phyloP scores from a whole-genome alignment of 2,797 vertebrate genomes.

The Echiichthys vipera region DNA sequence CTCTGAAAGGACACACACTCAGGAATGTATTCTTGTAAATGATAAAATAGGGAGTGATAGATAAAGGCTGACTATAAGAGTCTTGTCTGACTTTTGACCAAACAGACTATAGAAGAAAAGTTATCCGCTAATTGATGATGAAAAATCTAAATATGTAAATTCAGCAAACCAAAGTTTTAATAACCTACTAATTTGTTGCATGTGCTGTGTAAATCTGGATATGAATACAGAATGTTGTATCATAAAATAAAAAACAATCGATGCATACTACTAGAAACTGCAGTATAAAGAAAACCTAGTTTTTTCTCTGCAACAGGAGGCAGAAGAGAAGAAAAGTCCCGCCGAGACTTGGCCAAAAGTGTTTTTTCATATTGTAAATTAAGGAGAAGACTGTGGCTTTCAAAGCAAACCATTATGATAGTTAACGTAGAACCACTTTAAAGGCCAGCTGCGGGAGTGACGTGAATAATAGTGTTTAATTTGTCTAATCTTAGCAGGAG shows the following conservation, averaged over 20 bases:
- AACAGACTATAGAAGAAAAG: conserved; percentile 11
- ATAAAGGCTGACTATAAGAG: conserved; percentile 25
- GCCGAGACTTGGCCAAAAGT: conserved; percentile 66
- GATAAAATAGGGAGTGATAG: conserved; percentile 33
- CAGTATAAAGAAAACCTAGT: conserved; percentile 38
- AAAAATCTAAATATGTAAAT: conserved; percentile 9
- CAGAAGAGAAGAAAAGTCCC: conserved; percentile 66
- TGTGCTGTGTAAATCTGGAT: neutral
- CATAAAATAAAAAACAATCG: neutral
- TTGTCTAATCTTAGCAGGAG: conserved; percentile 87
- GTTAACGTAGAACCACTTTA: conserved; percentile 86
- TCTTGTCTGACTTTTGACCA: conserved; percentile 24
- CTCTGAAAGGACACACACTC: conserved; percentile 28
- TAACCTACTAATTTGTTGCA: neutral
- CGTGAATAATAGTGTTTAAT: conserved; percentile 86
- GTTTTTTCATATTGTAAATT: conserved; percentile 81
- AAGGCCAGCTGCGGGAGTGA: conserved; percentile 84
- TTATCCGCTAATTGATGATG: neutral
- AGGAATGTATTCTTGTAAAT: conserved; percentile 49
- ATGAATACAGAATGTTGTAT: neutral
- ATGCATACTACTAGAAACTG: conserved; percentile 2
- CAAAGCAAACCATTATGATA: conserved; percentile 84
- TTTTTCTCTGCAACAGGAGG: conserved; percentile 43
- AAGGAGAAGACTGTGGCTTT: conserved; percentile 84
- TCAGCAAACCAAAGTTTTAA: neutral